Conservation (phyloP, 2,888 invertebrate genomes). For the Meteorus cinctellus region DNA sequence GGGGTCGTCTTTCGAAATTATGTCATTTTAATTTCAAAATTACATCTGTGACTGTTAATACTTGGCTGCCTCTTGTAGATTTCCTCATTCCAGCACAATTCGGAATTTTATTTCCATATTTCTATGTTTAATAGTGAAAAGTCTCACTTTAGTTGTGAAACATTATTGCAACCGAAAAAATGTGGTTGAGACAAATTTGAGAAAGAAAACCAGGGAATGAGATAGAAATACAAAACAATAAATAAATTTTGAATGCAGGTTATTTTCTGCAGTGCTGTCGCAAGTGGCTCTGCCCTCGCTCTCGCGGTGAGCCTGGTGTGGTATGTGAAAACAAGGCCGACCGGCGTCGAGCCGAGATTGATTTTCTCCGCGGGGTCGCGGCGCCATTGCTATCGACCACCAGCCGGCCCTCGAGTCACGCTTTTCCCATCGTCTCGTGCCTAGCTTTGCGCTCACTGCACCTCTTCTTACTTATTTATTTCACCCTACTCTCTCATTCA, state of each 20-base stretch:
- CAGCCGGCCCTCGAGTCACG: slow-evolving; percentile 55
- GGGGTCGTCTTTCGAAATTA: too few relatives aligned
- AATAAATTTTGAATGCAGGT: not conserved
- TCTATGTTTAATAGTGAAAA: too few relatives aligned
- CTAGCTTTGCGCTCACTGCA: slow-evolving; percentile 17
- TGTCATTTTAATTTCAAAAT: too few relatives aligned
- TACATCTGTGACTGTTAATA: too few relatives aligned
- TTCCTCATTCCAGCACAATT: too few relatives aligned
- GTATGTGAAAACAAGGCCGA: slow-evolving; percentile 64
- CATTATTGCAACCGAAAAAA: too few relatives aligned
- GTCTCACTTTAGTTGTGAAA: too few relatives aligned
- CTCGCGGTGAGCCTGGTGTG: slow-evolving; percentile 46
- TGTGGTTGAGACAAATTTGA: too few relatives aligned
- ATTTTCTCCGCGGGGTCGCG: slow-evolving; percentile 67
- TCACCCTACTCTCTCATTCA: not conserved
- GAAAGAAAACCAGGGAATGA: too few relatives aligned
- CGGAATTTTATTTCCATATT: too few relatives aligned
- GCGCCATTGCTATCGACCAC: slow-evolving; percentile 72
- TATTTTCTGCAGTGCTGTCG: slow-evolving; percentile 29
- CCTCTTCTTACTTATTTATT: slow-evolving; percentile 7
- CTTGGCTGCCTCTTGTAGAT: too few relatives aligned
- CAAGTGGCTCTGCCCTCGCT: slow-evolving; percentile 41
- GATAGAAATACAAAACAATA: not conserved
- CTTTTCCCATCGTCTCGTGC: slow-evolving; percentile 50
- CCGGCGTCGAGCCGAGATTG: slow-evolving; percentile 64